These are phyloP conservation scores for Ypsolopha scabrella DNA, from an alignment of 2,888 invertebrate species.

Conservation along the genomic window DNA sequence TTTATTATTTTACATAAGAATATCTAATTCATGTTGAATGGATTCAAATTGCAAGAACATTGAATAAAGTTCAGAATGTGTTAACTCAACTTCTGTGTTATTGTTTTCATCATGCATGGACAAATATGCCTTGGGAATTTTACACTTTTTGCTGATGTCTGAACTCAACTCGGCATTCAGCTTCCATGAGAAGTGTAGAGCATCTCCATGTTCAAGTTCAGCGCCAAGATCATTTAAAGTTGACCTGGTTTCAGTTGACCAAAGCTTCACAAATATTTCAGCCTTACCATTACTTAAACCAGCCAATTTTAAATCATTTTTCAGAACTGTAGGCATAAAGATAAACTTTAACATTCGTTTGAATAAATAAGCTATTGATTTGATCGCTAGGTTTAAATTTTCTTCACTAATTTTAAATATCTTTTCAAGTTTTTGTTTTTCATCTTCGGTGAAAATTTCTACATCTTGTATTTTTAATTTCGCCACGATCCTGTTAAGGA, in stretches of 20 bases:
- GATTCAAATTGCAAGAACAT: constrained; percentile 54
- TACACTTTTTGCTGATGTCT: constrained; percentile 45
- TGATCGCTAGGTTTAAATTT: constrained; percentile 35
- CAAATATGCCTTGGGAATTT: constrained; percentile 50
- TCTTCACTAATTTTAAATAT: constrained; percentile 46
- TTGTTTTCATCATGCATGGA: constrained; percentile 22
- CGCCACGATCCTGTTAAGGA: constrained; percentile 40
- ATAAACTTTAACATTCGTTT: constrained; percentile 49
- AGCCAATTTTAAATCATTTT: constrained; percentile 34
- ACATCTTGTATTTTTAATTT: constrained; percentile 39
- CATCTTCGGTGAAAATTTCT: constrained; percentile 52
- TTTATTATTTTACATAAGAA: constrained; percentile 21
- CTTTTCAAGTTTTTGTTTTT: constrained; percentile 40
- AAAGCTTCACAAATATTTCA: constrained; percentile 44
- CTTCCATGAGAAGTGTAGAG: constrained; percentile 42
- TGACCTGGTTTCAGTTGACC: constrained; percentile 48
- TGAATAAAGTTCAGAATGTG: constrained; percentile 50
- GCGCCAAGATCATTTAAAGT: constrained; percentile 38
- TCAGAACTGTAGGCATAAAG: constrained; percentile 52
- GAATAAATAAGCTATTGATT: constrained; percentile 44
- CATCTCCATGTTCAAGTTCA: constrained; percentile 21
- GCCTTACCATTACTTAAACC: constrained; percentile 44
- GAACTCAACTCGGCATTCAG: constrained; percentile 58
- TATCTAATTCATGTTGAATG: constrained; percentile 57
- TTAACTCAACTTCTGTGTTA: constrained; percentile 43